Evolutionary conservation across 2,797 vertebrate genomes (phyloP), one percentile per base, ranked within the genome.

Genomic region (Poecilia wingei): DNA sequence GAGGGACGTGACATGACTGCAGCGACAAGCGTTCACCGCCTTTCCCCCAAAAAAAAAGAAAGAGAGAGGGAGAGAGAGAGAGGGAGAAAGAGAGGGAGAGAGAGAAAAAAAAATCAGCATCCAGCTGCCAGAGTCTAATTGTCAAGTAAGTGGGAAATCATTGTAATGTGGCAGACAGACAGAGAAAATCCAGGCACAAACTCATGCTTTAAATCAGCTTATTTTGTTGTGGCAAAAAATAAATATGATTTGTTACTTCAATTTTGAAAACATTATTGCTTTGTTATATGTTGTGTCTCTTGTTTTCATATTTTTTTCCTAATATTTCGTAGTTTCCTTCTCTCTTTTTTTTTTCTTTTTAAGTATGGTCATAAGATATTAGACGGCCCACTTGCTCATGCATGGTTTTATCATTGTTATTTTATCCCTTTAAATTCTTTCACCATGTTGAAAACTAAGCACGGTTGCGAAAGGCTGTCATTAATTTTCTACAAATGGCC

Each of bases 61-160:
- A 36, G 36, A 36, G 36, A 36, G 36, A 36, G 36, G 4, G 36
- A 36, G 36, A 36, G 0, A 43, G 9, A 43, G 41, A 43, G 41
- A 2, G 41, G 0, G 43, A 10, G 6, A 41, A 7, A 41, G 41
- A 41, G 41, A 41, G 41, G 8, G 39, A 41, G 41, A 41, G 41
- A 41, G 41, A 41, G 41, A 41, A 1, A 41, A 1, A 41, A 7
- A 92, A 93, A 93, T 92, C 93, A 93, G 82, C 88, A 83, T 91
- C 91, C 93, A 93, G 93, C 91, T 93, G 91, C 87, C 90, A n/a
- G 87, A 74, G 59, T 87, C 86, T 94, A 93, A 95, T 92, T 91
- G 88, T 91, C 82, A 89, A 90, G 90, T 90, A 89, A 92, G 91
- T 82, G 89, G 88, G 82, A 88, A 91, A 92, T 91, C 85, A 86